Conservation (phyloP, 64 coral and sea anemone species). For the Montipora capricornis region DNA sequence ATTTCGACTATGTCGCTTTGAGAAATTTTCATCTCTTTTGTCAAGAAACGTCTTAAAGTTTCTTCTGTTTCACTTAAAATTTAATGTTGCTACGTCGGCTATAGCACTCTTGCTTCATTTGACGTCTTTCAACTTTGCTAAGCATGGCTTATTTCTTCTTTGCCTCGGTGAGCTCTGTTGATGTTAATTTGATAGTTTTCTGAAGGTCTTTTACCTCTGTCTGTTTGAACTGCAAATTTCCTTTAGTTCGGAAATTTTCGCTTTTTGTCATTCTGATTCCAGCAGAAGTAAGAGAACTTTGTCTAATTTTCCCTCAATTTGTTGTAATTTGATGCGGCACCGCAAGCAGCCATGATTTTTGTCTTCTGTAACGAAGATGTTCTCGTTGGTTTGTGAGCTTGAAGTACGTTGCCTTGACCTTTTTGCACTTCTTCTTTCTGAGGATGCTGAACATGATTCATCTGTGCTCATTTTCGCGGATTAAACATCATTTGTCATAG, state of each 20-base stretch:
- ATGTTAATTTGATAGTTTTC: neutral
- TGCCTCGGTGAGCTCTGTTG: neutral
- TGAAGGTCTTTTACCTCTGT: neutral
- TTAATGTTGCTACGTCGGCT: neutral
- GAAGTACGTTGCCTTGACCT: neutral
- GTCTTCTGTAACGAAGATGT: neutral
- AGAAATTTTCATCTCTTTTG: neutral
- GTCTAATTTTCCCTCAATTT: neutral
- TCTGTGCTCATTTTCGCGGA: too few species aligned
- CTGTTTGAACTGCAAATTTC: neutral
- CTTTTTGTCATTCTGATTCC: neutral
- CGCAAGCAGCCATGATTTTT: neutral
- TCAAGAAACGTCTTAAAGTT: too few species aligned
- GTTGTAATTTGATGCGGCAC: neutral
- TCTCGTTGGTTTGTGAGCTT: neutral
- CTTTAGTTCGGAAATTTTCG: neutral
- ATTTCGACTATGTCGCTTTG: neutral
- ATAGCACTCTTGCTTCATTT: neutral
- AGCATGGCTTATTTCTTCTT: neutral
- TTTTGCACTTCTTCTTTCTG: neutral
- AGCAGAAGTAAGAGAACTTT: neutral
- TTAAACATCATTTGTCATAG: neutral
- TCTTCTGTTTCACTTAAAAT: too few species aligned
- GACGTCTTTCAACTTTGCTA: neutral
- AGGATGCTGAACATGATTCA: neutral